Evolutionary conservation across 2,797 vertebrate genomes (phyloP).

Genomic region (Takifugu ocellatus): DNA sequence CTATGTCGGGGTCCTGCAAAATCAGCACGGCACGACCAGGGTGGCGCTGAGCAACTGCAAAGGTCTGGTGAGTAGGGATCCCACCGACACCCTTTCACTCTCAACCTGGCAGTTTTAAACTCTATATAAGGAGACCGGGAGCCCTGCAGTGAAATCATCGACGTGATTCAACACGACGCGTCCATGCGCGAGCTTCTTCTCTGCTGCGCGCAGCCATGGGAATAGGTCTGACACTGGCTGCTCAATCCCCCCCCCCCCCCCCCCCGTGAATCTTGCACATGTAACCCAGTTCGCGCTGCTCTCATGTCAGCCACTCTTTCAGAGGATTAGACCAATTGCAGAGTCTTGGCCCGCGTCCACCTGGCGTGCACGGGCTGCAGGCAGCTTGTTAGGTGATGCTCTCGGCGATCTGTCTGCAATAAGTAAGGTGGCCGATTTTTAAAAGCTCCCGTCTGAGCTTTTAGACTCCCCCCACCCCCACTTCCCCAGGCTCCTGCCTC

Average conservation of each 20-base stretch:
- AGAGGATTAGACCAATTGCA: slow-evolving; percentile 52
- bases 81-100: background rate
- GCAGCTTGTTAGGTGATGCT: slow-evolving; percentile 40
- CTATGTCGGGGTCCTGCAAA: slow-evolving; percentile 93
- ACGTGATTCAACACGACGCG: no score
- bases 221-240: no score
- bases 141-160: no score
- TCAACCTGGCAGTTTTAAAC: background rate
- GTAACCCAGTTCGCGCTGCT: slow-evolving; percentile 20
- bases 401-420: slow-evolving; percentile 21
- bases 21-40: slow-evolving; percentile 86
- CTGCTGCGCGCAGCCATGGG: no score
- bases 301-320: slow-evolving; percentile 44
- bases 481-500: slow-evolving; percentile 31
- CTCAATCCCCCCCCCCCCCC: background rate
- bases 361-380: slow-evolving; percentile 38
- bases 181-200: no score
- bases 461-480: slow-evolving; percentile 5
- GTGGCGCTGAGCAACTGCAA: slow-evolving; percentile 97
- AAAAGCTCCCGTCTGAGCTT: slow-evolving; percentile 3
- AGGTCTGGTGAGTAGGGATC: slow-evolving; percentile 89
- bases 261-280: background rate
- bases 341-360: slow-evolving; percentile 46
- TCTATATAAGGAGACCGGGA: no score
- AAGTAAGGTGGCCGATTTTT: slow-evolving; percentile 1